These are phyloP conservation scores for Nycticryphes semicollaris DNA, from an alignment of 2,113 vertebrate species.

Conservation along the genomic window DNA sequence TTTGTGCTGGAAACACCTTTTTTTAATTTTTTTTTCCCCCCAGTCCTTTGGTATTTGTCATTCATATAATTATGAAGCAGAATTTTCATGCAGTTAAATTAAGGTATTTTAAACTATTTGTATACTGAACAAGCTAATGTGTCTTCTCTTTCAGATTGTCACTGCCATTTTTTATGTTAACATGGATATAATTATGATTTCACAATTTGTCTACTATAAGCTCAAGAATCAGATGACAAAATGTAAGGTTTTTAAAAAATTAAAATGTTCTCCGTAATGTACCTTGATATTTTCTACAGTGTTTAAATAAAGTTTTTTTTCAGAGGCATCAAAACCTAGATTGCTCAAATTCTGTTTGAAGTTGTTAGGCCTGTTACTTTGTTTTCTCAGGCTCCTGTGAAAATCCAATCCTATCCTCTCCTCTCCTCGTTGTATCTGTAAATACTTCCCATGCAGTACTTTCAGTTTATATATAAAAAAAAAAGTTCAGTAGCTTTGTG, in stretches of 20 bases:
- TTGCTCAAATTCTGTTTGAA: not conserved
- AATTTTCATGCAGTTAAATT: not conserved
- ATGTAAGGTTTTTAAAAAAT: slow-evolving; percentile 42
- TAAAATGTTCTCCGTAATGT: not conserved
- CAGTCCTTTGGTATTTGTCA: not conserved
- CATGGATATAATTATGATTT: slow-evolving; percentile 69
- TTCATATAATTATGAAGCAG: not conserved
- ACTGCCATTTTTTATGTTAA: slow-evolving; percentile 73
- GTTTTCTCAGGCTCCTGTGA: not conserved
- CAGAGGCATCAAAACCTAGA: not conserved
- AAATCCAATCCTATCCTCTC: not conserved
- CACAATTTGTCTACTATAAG: slow-evolving; percentile 73
- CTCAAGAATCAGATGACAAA: slow-evolving; percentile 72
- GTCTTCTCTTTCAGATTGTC: slow-evolving; percentile 56
- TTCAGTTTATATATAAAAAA: not conserved
- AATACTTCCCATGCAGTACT: not conserved
- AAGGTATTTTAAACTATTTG: not conserved
- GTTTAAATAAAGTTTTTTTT: not conserved
- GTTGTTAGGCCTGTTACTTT: not conserved
- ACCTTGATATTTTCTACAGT: not conserved
- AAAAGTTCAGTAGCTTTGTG: not conserved
- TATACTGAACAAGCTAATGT: not conserved
- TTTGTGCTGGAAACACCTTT: not conserved
- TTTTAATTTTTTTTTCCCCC: not conserved
- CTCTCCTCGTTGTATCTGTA: not conserved